Evolutionary conservation across 1,140 invertebrate genomes (phyloP).

Genomic region (Hormaphis cornu): DNA sequence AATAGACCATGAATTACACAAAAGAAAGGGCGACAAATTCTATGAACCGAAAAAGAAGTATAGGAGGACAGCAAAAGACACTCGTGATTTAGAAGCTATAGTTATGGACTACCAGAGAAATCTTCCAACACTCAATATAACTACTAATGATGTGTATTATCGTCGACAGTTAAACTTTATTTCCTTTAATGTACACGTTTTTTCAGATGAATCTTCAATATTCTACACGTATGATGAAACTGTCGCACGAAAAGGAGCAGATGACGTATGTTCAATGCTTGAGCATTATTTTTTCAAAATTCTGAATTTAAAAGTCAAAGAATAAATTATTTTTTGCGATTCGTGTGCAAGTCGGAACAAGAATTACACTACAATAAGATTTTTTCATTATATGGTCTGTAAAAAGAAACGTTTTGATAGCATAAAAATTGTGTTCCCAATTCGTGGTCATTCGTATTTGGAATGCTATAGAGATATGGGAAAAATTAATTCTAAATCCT

Average conservation of each 20-base stretch:
- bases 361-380: slow-evolving; percentile 32
- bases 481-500: neutral
- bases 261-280: slow-evolving; percentile 35
- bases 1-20: slow-evolving; percentile 32
- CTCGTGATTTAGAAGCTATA: neutral
- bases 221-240: slow-evolving; percentile 36
- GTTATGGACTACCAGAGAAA: slow-evolving; percentile 35
- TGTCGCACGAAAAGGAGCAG: slow-evolving; percentile 32
- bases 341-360: slow-evolving; percentile 36
- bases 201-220: slow-evolving; percentile 15
- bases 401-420: neutral
- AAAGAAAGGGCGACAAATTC: neutral
- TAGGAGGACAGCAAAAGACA: neutral
- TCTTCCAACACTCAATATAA: slow-evolving; percentile 31
- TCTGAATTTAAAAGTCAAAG: slow-evolving; percentile 19
- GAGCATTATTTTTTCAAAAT: slow-evolving; percentile 32
- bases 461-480: slow-evolving; percentile 34
- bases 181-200: slow-evolving; percentile 35
- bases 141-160: slow-evolving; percentile 36
- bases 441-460: slow-evolving; percentile 30
- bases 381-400: slow-evolving; percentile 20
- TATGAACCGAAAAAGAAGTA: neutral
- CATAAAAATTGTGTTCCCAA: slow-evolving; percentile 5
- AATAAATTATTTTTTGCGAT: slow-evolving; percentile 36
- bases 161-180: slow-evolving; percentile 34